Evolutionary conservation across 2,113 vertebrate species (phyloP).

Genomic region (Poecilia latipinna): DNA sequence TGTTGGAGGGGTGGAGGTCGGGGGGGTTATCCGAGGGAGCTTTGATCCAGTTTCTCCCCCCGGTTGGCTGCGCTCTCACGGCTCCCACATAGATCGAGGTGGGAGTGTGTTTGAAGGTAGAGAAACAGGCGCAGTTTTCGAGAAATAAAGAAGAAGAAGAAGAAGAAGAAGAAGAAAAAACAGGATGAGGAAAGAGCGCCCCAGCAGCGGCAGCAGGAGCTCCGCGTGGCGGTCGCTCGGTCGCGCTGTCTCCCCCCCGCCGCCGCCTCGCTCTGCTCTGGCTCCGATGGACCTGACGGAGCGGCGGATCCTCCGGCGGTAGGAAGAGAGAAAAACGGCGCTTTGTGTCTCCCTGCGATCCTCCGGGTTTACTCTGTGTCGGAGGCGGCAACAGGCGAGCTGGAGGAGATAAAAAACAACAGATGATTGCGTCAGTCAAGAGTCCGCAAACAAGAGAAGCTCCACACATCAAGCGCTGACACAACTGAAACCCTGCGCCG

Average conservation of each 20-base stretch:
- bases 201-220: constrained; percentile 43
- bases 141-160: neutral
- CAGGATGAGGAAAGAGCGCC: constrained; percentile 40
- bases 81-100: constrained; percentile 75
- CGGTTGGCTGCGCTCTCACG: constrained; percentile 78
- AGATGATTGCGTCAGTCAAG: constrained; percentile 92
- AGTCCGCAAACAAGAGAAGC: constrained; percentile 82
- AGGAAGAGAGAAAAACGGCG: constrained; percentile 43
- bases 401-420: constrained; percentile 85
- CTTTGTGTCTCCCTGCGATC: constrained; percentile 73
- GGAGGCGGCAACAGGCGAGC: constrained; percentile 91
- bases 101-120: constrained; percentile 36
- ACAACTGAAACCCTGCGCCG: constrained; percentile 82
- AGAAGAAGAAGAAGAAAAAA: constrained; percentile 33
- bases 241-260: constrained; percentile 4
- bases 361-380: constrained; percentile 76
- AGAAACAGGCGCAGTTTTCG: constrained; percentile 62
- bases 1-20: no score
- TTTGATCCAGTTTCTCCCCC: constrained; percentile 81
- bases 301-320: constrained; percentile 14
- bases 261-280: constrained; percentile 51
- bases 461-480: constrained; percentile 83
- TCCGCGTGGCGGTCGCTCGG: constrained; percentile 31
- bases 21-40: constrained; percentile 71
- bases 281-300: constrained; percentile 67